A percentile compares a stretch with the other conserved stretches of the same genome.
phyloP scores from a whole-genome alignment of 2,113 vertebrate genomes.

The Festucalex cinctus region DNA sequence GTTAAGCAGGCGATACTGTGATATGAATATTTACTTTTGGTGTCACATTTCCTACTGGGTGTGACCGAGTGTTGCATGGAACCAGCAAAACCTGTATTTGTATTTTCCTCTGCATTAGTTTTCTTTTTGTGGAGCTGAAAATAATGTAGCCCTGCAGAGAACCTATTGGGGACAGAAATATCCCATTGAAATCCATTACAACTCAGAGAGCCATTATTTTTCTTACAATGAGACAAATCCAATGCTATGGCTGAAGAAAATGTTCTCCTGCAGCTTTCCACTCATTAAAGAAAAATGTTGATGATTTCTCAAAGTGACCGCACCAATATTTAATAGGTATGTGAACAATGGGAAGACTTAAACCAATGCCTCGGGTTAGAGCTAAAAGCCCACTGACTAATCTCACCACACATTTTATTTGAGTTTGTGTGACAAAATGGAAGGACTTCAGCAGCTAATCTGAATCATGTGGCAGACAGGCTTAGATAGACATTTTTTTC shows the following conservation, averaged over 20 bases:
- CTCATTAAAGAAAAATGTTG: slow-evolving; percentile 13
- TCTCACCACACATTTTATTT: slow-evolving; percentile 15
- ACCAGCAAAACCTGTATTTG: neutral
- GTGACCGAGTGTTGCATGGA: neutral
- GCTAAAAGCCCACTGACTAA: slow-evolving; percentile 41
- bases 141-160: neutral
- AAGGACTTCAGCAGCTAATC: slow-evolving; percentile 41
- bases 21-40: neutral
- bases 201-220: neutral
- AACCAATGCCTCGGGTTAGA: slow-evolving; percentile 15
- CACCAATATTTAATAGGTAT: slow-evolving; percentile 27
- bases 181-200: neutral
- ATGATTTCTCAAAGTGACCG: slow-evolving; percentile 8
- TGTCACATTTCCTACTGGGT: neutral
- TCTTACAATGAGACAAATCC: slow-evolving; percentile 8
- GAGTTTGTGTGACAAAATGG: slow-evolving; percentile 37
- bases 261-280: slow-evolving; percentile 10
- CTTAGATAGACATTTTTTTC: slow-evolving; percentile 36
- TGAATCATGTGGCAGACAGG: slow-evolving; percentile 17
- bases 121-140: neutral
- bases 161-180: neutral
- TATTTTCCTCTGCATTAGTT: neutral
- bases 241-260: slow-evolving; percentile 12
- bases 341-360: slow-evolving; percentile 16
- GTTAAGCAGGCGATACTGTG: neutral